Conservation (phyloP, 2,113 vertebrate genomes). For the Trinectes maculatus region DNA sequence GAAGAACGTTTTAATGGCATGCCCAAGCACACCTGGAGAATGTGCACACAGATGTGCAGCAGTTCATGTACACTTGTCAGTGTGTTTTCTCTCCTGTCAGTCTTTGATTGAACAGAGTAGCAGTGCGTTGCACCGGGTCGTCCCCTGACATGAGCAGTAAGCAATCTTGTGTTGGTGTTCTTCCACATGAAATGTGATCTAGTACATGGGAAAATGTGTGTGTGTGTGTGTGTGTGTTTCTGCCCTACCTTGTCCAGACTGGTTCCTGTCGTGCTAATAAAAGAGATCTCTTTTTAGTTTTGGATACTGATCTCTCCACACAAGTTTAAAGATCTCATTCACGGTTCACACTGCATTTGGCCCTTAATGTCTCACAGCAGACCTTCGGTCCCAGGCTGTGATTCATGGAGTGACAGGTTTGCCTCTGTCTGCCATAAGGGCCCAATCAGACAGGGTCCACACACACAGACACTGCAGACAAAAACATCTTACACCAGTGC, state of each 20-base stretch:
- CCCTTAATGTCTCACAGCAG: slow-evolving; percentile 83
- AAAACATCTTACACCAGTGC: slow-evolving; percentile 38
- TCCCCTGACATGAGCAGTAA: slow-evolving; percentile 56
- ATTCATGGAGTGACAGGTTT: slow-evolving; percentile 82
- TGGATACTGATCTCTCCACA: slow-evolving; percentile 76
- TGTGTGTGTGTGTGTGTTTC: background rate
- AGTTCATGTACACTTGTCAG: slow-evolving; percentile 30
- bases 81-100: slow-evolving; percentile 53
- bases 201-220: slow-evolving; percentile 25
- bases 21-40: slow-evolving; percentile 51
- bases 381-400: slow-evolving; percentile 70
- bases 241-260: slow-evolving; percentile 63
- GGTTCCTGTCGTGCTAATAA: slow-evolving; percentile 76
- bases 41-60: slow-evolving; percentile 24
- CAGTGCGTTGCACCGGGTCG: slow-evolving; percentile 41
- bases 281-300: slow-evolving; percentile 79
- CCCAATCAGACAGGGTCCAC: slow-evolving; percentile 55
- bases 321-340: slow-evolving; percentile 80
- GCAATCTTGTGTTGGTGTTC: slow-evolving; percentile 61
- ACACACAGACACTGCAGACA: slow-evolving; percentile 46
- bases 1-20: slow-evolving; percentile 17
- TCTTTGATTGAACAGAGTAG: slow-evolving; percentile 56
- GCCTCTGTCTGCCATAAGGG: slow-evolving; percentile 71
- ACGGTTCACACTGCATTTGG: slow-evolving; percentile 81
- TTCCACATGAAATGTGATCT: slow-evolving; percentile 65